Conservation (phyloP, 2,797 vertebrate genomes). For the Sphenopsis melanotis region DNA sequence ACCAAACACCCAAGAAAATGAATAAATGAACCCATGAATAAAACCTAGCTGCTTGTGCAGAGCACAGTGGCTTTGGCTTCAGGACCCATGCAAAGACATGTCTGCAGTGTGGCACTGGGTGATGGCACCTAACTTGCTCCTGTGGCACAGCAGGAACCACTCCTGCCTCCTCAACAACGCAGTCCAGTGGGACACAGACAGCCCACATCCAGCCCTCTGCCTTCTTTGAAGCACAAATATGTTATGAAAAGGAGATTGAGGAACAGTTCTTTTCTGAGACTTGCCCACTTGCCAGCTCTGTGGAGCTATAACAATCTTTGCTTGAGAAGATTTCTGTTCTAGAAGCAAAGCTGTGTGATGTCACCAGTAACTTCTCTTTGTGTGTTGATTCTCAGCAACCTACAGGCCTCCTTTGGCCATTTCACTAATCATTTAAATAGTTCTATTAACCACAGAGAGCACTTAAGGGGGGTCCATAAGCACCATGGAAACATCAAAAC, state of each 20-base stretch:
- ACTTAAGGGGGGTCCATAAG: accelerated
- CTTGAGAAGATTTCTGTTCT: background rate
- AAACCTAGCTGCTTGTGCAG: background rate
- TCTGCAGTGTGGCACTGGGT: background rate
- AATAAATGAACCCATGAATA: background rate
- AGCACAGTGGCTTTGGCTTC: background rate
- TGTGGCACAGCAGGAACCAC: background rate
- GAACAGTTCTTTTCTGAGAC: background rate
- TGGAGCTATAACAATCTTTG: background rate
- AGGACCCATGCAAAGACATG: background rate
- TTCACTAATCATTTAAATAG: background rate
- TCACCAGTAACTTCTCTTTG: background rate
- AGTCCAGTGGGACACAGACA: background rate
- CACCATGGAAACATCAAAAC: background rate
- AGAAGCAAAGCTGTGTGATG: background rate
- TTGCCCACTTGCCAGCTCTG: background rate
- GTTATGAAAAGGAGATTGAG: background rate
- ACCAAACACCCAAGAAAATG: background rate
- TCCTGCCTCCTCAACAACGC: background rate
- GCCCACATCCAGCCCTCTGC: background rate
- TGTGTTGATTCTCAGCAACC: background rate
- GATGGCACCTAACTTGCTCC: background rate
- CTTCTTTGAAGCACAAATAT: background rate
- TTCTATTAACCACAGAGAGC: background rate
- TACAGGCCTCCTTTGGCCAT: background rate